Conservation (phyloP, 2,888 invertebrate species). For the Endomychus coccineus region DNA sequence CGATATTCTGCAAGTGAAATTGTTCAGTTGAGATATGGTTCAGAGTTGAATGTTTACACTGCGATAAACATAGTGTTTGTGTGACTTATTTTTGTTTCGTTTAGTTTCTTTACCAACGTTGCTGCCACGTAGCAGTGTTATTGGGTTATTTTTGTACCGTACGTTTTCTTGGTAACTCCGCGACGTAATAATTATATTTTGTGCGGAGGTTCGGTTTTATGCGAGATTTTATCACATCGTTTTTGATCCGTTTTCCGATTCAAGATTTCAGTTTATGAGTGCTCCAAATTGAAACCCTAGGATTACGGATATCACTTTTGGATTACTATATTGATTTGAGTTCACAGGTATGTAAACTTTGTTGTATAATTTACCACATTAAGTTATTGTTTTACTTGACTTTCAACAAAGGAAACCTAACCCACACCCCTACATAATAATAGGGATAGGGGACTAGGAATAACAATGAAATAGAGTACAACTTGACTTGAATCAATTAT, state of each 20-base stretch:
- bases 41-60: conserved; percentile 13
- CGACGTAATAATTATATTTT: conserved; percentile 7
- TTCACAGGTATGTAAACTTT: no score
- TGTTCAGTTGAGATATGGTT: conserved; percentile 8
- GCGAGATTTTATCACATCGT: conserved; percentile 1
- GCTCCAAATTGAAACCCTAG: conserved; percentile 9
- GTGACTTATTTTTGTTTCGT: conserved; percentile 14
- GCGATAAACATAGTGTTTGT: conserved; percentile 16
- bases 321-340: no score
- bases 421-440: no score
- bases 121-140: conserved; percentile 14
- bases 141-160: conserved; percentile 15
- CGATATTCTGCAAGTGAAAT: conserved; percentile 13
- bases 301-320: conserved; percentile 11
- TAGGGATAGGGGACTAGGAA: no score
- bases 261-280: conserved; percentile 4
- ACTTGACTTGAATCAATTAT: no score
- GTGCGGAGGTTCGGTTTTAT: conserved; percentile 8
- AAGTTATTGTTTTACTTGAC: no score
- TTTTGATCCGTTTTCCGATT: conserved; percentile 6
- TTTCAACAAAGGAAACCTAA: no score
- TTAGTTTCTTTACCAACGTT: conserved; percentile 13
- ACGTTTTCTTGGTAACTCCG: conserved; percentile 7
- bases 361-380: no score
- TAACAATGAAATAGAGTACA: no score